These are phyloP conservation scores for Microcebus murinus DNA, from an alignment of 2,113 vertebrate genomes.

Conservation along the genomic window DNA sequence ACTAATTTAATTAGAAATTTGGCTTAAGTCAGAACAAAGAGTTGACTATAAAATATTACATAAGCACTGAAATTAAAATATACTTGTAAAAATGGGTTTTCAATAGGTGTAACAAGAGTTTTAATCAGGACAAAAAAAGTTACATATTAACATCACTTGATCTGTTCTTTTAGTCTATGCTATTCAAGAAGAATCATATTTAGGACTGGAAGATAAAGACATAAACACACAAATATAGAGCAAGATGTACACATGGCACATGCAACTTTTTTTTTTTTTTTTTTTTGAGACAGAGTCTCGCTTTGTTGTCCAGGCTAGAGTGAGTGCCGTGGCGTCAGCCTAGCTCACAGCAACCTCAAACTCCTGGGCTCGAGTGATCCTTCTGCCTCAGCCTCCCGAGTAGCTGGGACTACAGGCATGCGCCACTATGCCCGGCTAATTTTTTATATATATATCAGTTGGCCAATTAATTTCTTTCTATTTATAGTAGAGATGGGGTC, in stretches of 20 bases:
- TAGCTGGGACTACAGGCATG: too few species aligned
- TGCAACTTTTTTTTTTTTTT: fast-evolving
- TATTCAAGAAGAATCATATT: constrained; percentile 12
- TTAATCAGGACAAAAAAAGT: not conserved
- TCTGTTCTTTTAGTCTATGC: not conserved
- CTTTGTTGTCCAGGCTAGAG: too few species aligned
- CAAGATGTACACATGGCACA: not conserved
- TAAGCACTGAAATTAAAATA: constrained; percentile 7
- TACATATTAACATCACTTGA: not conserved
- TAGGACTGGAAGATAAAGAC: not conserved
- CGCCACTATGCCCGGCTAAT: too few species aligned
- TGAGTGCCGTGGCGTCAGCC: too few species aligned
- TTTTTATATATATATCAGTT: too few species aligned
- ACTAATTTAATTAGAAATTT: constrained; percentile 26
- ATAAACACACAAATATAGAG: not conserved
- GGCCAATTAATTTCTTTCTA: too few species aligned
- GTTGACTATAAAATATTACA: not conserved
- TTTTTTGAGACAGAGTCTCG: too few species aligned
- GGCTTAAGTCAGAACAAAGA: not conserved
- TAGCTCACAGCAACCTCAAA: too few species aligned
- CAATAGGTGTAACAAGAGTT: not conserved
- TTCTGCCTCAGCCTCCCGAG: too few species aligned
- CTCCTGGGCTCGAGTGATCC: too few species aligned
- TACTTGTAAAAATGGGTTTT: constrained; percentile 12
- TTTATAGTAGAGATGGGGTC: too few species aligned